Conservation (phyloP, 1,140 invertebrate genomes). For the Bombus consobrinus region DNA sequence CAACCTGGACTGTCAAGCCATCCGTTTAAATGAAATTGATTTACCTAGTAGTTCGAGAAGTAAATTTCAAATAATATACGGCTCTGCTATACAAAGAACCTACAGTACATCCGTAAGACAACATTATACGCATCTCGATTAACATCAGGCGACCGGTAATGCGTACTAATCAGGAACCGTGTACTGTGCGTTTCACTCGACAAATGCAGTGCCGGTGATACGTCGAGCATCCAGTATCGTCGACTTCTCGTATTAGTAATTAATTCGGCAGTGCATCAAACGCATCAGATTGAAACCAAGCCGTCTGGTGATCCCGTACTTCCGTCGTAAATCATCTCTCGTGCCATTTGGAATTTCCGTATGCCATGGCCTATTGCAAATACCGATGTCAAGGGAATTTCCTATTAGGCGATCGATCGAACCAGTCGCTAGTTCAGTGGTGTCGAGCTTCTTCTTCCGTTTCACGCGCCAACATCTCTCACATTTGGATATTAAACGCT, state of each 20-base stretch:
- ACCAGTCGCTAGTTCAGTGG: constrained; percentile 32
- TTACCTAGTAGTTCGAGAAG: background rate
- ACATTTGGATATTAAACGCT: constrained; percentile 39
- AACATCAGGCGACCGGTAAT: background rate
- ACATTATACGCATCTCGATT: background rate
- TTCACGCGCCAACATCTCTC: constrained; percentile 51
- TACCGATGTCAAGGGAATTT: constrained; percentile 69
- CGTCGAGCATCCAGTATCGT: constrained; percentile 25
- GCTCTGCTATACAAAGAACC: background rate
- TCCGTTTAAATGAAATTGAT: background rate
- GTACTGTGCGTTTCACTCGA: constrained; percentile 14
- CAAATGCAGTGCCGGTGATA: background rate
- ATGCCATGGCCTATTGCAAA: constrained; percentile 63
- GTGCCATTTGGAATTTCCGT: constrained; percentile 67
- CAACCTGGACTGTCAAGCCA: too few relatives aligned
- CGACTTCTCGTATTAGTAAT: constrained; percentile 68
- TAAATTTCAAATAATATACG: background rate
- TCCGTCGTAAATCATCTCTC: constrained; percentile 65
- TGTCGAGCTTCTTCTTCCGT: constrained; percentile 62
- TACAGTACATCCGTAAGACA: background rate
- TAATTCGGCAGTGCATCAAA: constrained; percentile 64
- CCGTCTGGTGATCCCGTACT: constrained; percentile 53
- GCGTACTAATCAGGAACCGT: constrained; percentile 22
- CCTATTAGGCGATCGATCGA: constrained; percentile 69
- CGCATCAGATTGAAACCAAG: constrained; percentile 63